Base-by-base conservation (phyloP, 2,113 vertebrate genomes). In the Promerops cafer region DNA sequence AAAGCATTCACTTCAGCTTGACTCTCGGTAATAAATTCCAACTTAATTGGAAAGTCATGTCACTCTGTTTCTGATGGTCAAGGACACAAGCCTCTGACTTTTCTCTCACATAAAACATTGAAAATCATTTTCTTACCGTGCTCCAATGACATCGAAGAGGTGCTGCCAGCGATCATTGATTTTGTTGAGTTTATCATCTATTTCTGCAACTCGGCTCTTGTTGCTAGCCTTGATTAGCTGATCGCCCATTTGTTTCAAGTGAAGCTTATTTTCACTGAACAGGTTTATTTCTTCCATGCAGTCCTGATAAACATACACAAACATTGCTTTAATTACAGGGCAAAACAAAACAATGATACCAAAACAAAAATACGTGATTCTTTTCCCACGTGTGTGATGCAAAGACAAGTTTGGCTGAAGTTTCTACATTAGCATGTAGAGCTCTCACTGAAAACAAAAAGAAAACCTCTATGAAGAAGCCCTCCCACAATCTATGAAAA, bases 261-360 rank as follows among this genome's bases (percentile, higher is more conserved):
- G 98, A 19, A 98, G 98, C 95, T 99, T 99, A 89, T 99, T 99
- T 96, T 99, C 99, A 83, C 98, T 99, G 90, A 99, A 99, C 52
- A 99, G 89, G 96, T 99, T 99, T 86, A 99, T 99, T 97, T 99
- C 99, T 94, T 99, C 99, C 99, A 99, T 99, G 87, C 98, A 99
- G 92, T 99, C 99, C 99, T 99, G 89, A 45, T 18, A 90, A 71
- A 96, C 45, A 72, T 10, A 93, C n/a, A 91, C 45, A 94, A 85
- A 83, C 50, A 89, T 7, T 63, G 71, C 45, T 91, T 75, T 78
- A 89, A 83, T 66, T 90, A 61, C 33, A 35, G 11, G 45, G 52
- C 44, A 94, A 78, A 91, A 11, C 37, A 68, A 90, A 82, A 13
- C 52, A 83, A 16, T 26, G 21, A 77, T 45, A 45, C 14, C 56